Evolutionary conservation across 1,140 invertebrate species (phyloP), one percentile per base, ranked within the genome.

Genomic region (Drosophila obscura): DNA sequence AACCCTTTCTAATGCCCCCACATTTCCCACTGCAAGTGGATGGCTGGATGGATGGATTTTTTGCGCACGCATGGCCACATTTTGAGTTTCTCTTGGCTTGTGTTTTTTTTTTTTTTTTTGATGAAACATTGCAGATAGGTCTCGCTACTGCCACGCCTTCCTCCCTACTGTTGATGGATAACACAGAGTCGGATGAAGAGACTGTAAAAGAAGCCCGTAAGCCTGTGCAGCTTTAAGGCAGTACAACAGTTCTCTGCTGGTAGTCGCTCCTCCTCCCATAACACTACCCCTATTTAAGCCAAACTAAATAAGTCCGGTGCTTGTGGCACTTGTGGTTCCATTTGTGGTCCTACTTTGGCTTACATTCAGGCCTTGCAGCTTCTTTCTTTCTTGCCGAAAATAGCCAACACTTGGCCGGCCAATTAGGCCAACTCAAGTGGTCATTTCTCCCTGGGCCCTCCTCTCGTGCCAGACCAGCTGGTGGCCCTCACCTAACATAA

Each of bases 381-480:
- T 31, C 1, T 28, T 51, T 19, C 19, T 19, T 19, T 19, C 19
- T 35, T 48, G 22, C 64, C 35, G 11, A 16, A 69, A 69, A 69
- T 69, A 58, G 24, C 64, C 66, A 69, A 50, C 71, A 73, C 50
- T 61, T 76, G 73, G 51, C 45, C 73, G 62, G 57, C 83, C 83
- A 87, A 87, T 87, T 87, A 88, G 71, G 82, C 56, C 75, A 66
- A 63, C 69, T 72, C 45, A 68, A 87, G 79, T 82, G 78, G 74
- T 55, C 60, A 75, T 53, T 58, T 66, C 43, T 24, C 22, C 8
- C 26, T 19, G 44, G 55, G 35, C 46, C 61, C 46, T 44, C 46
- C 60, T 44, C 48, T 55, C 53, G 41, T 49, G 59, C 58, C 60
- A 44, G 35, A n/a, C 51, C 48, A 59, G 61, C 72, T 57, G 71